Percentiles rank a stretch among this genome's conserved stretches.
phyloP scores from a whole-genome alignment of 2,888 invertebrate species.

The Portevinia maculata region DNA sequence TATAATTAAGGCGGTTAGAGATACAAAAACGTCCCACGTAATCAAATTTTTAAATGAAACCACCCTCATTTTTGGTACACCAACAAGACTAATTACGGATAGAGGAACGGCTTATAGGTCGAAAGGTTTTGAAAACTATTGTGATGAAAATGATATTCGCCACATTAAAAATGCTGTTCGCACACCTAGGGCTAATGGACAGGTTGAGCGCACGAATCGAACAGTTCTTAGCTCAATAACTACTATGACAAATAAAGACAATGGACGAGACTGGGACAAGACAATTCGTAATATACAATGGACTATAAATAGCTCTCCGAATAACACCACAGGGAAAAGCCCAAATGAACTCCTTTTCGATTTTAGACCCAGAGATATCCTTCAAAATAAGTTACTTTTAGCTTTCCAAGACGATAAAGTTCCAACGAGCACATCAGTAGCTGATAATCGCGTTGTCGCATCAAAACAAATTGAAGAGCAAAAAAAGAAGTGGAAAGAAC shows the following conservation, averaged over 20 bases:
- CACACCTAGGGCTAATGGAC: no score
- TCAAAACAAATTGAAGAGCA: not conserved
- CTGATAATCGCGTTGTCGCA: conserved; percentile 7
- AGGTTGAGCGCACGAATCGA: conserved; percentile 57
- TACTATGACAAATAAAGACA: conserved; percentile 55
- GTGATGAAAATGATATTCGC: conserved; percentile 62
- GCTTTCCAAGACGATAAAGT: no score
- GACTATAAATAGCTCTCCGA: conserved; percentile 40
- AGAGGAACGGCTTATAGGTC: conserved; percentile 75
- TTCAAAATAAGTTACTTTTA: no score
- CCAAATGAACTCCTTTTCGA: no score
- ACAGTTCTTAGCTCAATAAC: conserved; percentile 11
- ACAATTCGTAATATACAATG: conserved; percentile 37
- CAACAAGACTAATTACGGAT: conserved; percentile 74
- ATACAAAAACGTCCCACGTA: conserved; percentile 42
- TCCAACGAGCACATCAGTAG: not conserved
- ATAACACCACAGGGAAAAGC: no score
- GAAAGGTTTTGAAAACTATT: conserved; percentile 69
- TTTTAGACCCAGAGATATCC: no score
- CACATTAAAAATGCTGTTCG: conserved; percentile 75
- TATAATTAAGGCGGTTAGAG: conserved; percentile 44
- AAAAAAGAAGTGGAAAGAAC: no score
- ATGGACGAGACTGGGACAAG: no score
- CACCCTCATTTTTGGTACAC: conserved; percentile 73
- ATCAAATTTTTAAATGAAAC: conserved; percentile 45